A percentile compares a stretch with the other conserved stretches of the same genome.
These are phyloP conservation scores for Latrodectus hesperus DNA, from an alignment of 2,888 invertebrate species.

Conservation along the genomic window DNA sequence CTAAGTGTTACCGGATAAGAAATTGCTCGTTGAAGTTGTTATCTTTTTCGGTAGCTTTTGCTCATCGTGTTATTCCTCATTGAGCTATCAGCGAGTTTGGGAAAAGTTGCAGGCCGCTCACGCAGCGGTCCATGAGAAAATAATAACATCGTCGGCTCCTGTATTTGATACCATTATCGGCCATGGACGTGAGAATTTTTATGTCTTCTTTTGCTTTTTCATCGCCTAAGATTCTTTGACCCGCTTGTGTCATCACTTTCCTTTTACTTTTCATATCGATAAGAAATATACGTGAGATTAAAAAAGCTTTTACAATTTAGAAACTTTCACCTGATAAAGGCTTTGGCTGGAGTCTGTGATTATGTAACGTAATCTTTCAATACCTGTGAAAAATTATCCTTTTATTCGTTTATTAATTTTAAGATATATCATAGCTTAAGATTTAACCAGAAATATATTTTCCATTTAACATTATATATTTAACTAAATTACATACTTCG, in stretches of 20 bases:
- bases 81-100: background rate
- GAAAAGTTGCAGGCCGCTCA: background rate
- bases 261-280: background rate
- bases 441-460: no score
- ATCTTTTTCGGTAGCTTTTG: background rate
- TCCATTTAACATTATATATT: no score
- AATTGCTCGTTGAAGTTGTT: background rate
- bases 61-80: background rate
- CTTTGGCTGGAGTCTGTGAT: no score
- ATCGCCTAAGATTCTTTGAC: background rate
- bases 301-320: no score
- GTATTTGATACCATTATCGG: slow-evolving; percentile 11
- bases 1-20: background rate
- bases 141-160: background rate
- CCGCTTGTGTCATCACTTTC: background rate
- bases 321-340: no score
- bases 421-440: no score
- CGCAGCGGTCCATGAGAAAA: background rate
- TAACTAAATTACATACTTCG: no score
- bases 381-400: no score
- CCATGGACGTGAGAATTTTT: background rate
- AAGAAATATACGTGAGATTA: no score
- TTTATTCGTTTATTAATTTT: no score
- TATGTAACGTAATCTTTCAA: no score
- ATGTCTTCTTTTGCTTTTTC: background rate